Conservation (phyloP, 2,797 vertebrate genomes). For the Sebastes itinus region DNA sequence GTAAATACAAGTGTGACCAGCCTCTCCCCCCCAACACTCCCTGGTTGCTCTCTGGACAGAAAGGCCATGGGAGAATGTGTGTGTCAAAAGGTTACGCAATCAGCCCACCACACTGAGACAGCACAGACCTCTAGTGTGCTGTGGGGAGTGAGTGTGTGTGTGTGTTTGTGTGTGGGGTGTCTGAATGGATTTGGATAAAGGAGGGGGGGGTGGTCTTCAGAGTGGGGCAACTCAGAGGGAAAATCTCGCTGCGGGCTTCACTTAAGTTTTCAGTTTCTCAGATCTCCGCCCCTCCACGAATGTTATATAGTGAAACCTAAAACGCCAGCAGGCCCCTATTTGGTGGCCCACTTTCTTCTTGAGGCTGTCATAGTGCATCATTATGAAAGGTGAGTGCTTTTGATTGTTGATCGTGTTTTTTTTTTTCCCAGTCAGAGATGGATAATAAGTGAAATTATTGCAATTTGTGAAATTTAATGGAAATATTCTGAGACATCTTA, state of each 20-base stretch:
- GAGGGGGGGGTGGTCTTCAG: conserved; percentile 38
- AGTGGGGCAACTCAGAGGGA: conserved; percentile 52
- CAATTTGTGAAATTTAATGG: neutral
- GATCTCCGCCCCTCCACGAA: conserved; percentile 63
- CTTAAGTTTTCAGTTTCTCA: conserved; percentile 58
- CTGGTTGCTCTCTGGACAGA: conserved; percentile 39
- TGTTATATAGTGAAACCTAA: conserved; percentile 70
- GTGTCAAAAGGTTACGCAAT: conserved; percentile 83
- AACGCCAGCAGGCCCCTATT: conserved; percentile 46
- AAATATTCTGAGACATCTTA: neutral
- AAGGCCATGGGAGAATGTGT: conserved; percentile 68
- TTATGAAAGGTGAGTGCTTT: conserved; percentile 78
- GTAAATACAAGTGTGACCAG: conserved; percentile 28
- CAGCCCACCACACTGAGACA: conserved; percentile 69
- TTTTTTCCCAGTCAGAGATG: neutral
- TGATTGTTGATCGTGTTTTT: neutral
- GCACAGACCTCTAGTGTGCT: conserved; percentile 80
- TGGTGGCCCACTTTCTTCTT: conserved; percentile 31
- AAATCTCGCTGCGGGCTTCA: conserved; percentile 66
- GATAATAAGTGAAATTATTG: neutral
- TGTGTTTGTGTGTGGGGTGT: conserved; percentile 29
- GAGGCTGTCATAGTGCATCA: conserved; percentile 22
- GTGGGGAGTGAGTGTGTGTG: conserved; percentile 44
- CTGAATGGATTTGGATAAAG: conserved; percentile 71
- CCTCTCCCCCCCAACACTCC: neutral